Evolutionary conservation across 1,140 invertebrate species (phyloP).

Genomic region (Drosophila tristis): DNA sequence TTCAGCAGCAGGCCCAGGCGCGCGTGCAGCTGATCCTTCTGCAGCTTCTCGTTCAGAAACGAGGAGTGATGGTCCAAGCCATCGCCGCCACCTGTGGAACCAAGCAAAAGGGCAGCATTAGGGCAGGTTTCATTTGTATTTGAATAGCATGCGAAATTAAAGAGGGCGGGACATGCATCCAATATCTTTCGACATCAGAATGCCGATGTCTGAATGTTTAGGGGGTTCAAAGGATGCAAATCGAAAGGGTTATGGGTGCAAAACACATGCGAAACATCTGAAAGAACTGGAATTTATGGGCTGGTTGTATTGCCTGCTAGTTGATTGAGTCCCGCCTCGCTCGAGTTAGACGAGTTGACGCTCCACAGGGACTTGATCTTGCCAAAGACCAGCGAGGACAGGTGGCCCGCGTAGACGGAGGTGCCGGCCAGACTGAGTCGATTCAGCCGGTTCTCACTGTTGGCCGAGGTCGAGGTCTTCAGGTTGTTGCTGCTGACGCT

Average conservation of each 20-base stretch:
- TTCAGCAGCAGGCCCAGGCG: constrained; percentile 93
- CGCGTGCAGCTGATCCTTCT: constrained; percentile 91
- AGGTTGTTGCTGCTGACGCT: constrained; percentile 76
- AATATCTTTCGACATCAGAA: no score
- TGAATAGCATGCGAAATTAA: neutral
- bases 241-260: constrained; percentile 23
- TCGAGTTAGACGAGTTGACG: constrained; percentile 88
- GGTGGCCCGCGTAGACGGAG: constrained; percentile 87
- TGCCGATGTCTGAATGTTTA: neutral
- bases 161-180: no score
- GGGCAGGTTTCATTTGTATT: neutral
- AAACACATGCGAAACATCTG: constrained; percentile 10
- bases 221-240: neutral
- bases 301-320: constrained; percentile 85
- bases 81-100: constrained; percentile 66
- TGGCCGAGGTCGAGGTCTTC: constrained; percentile 64
- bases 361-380: constrained; percentile 95
- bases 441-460: constrained; percentile 78
- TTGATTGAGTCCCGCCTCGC: constrained; percentile 91
- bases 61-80: constrained; percentile 58
- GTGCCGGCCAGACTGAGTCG: constrained; percentile 79
- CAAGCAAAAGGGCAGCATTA: neutral
- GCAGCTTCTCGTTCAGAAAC: constrained; percentile 65
- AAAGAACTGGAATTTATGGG: constrained; percentile 11
- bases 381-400: constrained; percentile 91